phyloP scores from a whole-genome alignment of 1,140 invertebrate genomes.

The Oncopeltus fasciatus region DNA sequence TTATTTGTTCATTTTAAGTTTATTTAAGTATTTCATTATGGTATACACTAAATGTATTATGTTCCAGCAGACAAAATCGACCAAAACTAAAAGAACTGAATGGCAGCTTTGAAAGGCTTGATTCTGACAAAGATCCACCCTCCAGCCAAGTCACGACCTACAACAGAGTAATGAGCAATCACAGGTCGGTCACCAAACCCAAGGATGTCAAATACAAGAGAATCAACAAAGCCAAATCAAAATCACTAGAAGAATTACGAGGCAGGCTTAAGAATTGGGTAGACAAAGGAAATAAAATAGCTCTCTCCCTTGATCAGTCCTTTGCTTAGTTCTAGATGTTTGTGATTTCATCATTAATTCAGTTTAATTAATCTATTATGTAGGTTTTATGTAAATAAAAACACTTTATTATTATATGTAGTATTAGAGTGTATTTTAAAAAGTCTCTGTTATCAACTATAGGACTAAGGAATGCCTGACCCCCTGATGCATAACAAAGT shows the following conservation, averaged over 20 bases:
- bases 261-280: slow-evolving; percentile 71
- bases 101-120: slow-evolving; percentile 33
- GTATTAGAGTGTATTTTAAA: too few relatives aligned
- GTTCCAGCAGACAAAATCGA: slow-evolving; percentile 25
- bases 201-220: slow-evolving; percentile 82
- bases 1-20: too few relatives aligned
- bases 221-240: slow-evolving; percentile 79
- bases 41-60: too few relatives aligned
- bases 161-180: slow-evolving; percentile 78
- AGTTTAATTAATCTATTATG: too few relatives aligned
- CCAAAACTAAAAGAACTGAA: slow-evolving; percentile 2
- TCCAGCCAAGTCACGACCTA: slow-evolving; percentile 54
- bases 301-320: slow-evolving; percentile 36
- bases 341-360: too few relatives aligned
- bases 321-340: not conserved
- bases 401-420: too few relatives aligned
- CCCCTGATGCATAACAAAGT: too few relatives aligned
- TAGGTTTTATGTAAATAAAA: too few relatives aligned
- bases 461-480: too few relatives aligned
- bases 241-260: slow-evolving; percentile 68
- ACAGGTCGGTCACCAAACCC: slow-evolving; percentile 73
- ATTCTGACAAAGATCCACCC: slow-evolving; percentile 27
- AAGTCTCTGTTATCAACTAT: too few relatives aligned
- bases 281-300: slow-evolving; percentile 55
- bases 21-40: too few relatives aligned